Evolutionary conservation across 2,888 invertebrate species (phyloP).

Genomic region (Dasysyrphus tricinctus): DNA sequence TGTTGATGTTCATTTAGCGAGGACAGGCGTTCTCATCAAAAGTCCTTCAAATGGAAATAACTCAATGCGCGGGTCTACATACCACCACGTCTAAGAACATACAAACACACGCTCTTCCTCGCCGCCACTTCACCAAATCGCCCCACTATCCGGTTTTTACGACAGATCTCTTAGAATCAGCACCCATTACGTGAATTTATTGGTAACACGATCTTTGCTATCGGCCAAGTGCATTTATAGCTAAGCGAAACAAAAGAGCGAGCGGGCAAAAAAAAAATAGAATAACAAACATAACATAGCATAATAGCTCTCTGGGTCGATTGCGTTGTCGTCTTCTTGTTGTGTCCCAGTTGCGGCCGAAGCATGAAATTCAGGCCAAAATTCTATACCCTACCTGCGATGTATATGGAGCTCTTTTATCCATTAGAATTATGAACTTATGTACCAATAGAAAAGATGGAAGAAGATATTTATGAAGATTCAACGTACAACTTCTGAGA

Average conservation of each 20-base stretch:
- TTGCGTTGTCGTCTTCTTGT: conserved; percentile 46
- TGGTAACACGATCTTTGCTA: conserved; percentile 75
- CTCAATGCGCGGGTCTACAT: background rate
- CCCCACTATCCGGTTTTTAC: conserved; percentile 28
- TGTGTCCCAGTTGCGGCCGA: conserved; percentile 70
- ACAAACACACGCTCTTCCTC: background rate
- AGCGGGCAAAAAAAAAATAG: conserved; percentile 6
- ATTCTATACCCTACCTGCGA: conserved; percentile 59
- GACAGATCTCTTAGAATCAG: conserved; percentile 59
- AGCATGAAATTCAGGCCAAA: conserved; percentile 75
- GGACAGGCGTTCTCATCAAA: conserved; percentile 55
- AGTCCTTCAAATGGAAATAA: conserved; percentile 66
- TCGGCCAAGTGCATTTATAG: conserved; percentile 74
- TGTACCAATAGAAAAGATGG: conserved; percentile 19
- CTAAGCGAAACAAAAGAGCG: conserved; percentile 69
- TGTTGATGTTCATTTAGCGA: conserved; percentile 34
- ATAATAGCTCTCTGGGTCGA: conserved; percentile 35
- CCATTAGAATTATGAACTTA: conserved; percentile 52
- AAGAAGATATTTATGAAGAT: conserved; percentile 28
- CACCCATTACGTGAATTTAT: conserved; percentile 73
- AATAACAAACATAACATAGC: conserved; percentile 5
- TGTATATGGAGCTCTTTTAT: conserved; percentile 17
- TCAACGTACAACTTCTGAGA: conserved; percentile 39
- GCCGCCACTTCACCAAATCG: conserved; percentile 21
- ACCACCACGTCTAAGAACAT: background rate